These are phyloP conservation scores for Speoplatyrhinus poulsoni DNA, from an alignment of 2,113 vertebrate genomes.

Conservation along the genomic window DNA sequence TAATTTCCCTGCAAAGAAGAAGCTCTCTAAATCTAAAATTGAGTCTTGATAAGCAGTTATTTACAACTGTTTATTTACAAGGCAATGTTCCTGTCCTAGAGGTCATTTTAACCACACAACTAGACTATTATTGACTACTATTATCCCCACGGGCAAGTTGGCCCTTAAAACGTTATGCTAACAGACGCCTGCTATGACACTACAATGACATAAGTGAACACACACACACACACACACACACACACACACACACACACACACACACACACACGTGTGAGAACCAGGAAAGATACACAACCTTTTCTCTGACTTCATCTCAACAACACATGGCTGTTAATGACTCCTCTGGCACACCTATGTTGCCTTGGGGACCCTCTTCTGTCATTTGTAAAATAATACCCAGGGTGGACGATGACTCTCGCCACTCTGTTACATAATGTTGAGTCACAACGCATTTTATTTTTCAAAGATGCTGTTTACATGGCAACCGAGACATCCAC, in stretches of 20 bases:
- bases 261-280: no score
- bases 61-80: no score
- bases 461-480: not conserved
- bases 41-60: no score
- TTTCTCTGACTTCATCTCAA: not conserved
- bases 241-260: no score
- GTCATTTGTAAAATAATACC: conserved; percentile 4
- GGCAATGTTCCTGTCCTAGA: not conserved
- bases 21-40: no score
- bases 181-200: not conserved
- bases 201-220: not conserved
- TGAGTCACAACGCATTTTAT: conserved; percentile 38
- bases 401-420: conserved; percentile 25
- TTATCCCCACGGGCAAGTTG: not conserved
- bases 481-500: conserved; percentile 28
- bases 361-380: conserved; percentile 6
- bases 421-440: conserved; percentile 33
- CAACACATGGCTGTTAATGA: conserved; percentile 16
- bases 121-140: not conserved
- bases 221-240: no score
- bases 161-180: no score
- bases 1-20: no score
- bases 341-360: conserved; percentile 18
- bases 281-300: not conserved
- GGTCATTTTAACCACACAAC: not conserved